Conservation (phyloP, 2,797 vertebrate species). For the Tokudaia muenninki region DNA sequence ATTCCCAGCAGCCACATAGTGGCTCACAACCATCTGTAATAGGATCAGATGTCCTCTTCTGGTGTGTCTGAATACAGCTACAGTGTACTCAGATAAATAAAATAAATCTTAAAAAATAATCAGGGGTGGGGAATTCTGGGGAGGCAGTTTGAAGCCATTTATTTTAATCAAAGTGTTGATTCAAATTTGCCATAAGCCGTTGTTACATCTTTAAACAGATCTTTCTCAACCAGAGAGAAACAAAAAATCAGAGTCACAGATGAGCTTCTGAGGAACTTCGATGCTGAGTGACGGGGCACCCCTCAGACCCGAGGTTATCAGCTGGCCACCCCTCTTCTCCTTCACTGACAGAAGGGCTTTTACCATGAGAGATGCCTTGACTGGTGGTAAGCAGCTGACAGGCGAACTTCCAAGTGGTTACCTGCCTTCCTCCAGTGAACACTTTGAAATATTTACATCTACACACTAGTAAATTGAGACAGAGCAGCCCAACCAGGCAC, state of each 20-base stretch:
- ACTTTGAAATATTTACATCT: slow-evolving; percentile 84
- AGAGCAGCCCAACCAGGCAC: slow-evolving; percentile 63
- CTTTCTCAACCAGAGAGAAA: slow-evolving; percentile 60
- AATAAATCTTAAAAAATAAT: neutral
- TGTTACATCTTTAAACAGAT: slow-evolving; percentile 67
- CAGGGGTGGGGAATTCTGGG: neutral
- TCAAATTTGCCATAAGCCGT: slow-evolving; percentile 51
- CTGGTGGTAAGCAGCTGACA: slow-evolving; percentile 74
- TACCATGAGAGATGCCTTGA: slow-evolving; percentile 71
- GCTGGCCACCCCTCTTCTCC: slow-evolving; percentile 77
- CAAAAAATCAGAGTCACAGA: slow-evolving; percentile 65
- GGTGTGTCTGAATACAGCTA: too few relatives aligned
- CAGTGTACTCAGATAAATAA: too few relatives aligned
- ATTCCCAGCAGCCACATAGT: too few relatives aligned
- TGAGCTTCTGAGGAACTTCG: slow-evolving; percentile 75
- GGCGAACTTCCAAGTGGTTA: slow-evolving; percentile 71
- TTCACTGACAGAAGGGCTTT: slow-evolving; percentile 75
- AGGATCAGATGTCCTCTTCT: too few relatives aligned
- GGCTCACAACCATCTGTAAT: too few relatives aligned
- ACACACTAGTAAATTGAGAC: slow-evolving; percentile 67
- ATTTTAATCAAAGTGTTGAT: slow-evolving; percentile 46
- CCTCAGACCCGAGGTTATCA: slow-evolving; percentile 82
- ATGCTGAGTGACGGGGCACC: slow-evolving; percentile 71
- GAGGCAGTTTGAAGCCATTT: neutral
- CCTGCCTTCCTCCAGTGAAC: slow-evolving; percentile 36